Evolutionary conservation across 2,797 vertebrate species (phyloP).

Genomic region (Nannoperca australis): DNA sequence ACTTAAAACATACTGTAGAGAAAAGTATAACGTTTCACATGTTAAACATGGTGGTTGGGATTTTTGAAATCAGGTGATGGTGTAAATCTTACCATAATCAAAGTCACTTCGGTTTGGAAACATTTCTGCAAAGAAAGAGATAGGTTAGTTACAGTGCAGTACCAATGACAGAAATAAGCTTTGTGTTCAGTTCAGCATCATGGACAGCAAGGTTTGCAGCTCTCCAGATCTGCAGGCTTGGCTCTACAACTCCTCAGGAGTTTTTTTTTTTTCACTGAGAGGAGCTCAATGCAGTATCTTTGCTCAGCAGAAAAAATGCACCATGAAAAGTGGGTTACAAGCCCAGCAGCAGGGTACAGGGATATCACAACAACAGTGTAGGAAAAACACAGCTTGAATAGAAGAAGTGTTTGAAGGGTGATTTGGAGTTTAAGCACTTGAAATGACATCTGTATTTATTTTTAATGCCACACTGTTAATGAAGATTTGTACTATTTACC

Average conservation of each 20-base stretch:
- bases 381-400: background rate
- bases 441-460: background rate
- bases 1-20: background rate
- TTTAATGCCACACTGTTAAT: background rate
- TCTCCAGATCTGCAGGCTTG: slow-evolving; percentile 64
- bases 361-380: slow-evolving; percentile 21
- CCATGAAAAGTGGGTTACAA: slow-evolving; percentile 59
- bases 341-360: slow-evolving; percentile 47
- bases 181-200: slow-evolving; percentile 31
- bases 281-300: slow-evolving; percentile 73
- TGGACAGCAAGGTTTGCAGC: slow-evolving; percentile 43
- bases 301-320: slow-evolving; percentile 80
- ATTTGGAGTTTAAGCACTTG: background rate
- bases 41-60: background rate
- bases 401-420: background rate
- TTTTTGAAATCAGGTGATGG: background rate
- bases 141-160: slow-evolving; percentile 26
- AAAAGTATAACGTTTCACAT: background rate
- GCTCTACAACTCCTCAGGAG: slow-evolving; percentile 58
- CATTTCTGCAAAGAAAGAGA: slow-evolving; percentile 73
- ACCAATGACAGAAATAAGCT: slow-evolving; percentile 21
- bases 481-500: background rate
- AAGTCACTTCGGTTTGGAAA: slow-evolving; percentile 83
- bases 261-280: slow-evolving; percentile 33
- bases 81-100: slow-evolving; percentile 82